Evolutionary conservation across 2,113 vertebrate genomes (phyloP).

Genomic region (Platysteira castanea): DNA sequence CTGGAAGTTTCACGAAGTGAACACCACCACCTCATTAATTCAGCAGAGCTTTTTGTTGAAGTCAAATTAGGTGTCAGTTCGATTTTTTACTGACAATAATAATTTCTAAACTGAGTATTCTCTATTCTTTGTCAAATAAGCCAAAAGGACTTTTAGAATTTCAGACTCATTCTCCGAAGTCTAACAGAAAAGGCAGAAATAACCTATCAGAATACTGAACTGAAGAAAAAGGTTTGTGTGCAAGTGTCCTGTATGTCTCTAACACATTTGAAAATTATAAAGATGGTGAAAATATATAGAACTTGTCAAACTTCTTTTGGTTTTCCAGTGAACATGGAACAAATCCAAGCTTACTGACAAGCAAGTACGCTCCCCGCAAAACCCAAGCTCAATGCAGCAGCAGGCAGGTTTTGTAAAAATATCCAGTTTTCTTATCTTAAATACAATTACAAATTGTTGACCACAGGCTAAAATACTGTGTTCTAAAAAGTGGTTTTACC

Average conservation of each 20-base stretch:
- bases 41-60: constrained; percentile 26
- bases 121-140: not conserved
- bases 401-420: not conserved
- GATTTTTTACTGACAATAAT: not conserved
- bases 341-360: not conserved
- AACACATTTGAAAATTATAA: not conserved
- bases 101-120: not conserved
- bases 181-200: not conserved
- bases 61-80: constrained; percentile 17
- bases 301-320: not conserved
- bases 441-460: not conserved
- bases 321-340: not conserved
- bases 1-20: not conserved
- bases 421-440: not conserved
- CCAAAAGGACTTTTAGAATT: not conserved
- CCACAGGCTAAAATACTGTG: not conserved
- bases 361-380: not conserved
- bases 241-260: not conserved
- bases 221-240: not conserved
- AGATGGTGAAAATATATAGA: not conserved
- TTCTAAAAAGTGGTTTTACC: not conserved
- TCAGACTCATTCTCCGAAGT: not conserved
- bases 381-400: not conserved
- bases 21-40: constrained; percentile 1
- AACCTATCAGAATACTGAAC: not conserved